These are phyloP conservation scores for Sesia apiformis DNA, from an alignment of 2,888 invertebrate species.

Conservation along the genomic window DNA sequence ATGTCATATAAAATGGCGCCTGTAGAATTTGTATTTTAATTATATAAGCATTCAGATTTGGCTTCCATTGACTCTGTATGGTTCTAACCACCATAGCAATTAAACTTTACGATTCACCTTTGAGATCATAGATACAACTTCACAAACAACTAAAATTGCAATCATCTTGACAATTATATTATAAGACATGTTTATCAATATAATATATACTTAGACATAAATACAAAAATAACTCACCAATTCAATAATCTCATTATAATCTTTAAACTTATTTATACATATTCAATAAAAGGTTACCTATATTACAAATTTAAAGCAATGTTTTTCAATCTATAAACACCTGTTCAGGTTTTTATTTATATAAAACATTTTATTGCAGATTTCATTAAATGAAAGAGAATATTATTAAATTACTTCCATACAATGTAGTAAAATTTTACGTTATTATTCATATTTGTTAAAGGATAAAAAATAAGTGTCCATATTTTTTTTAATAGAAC, in stretches of 20 bases:
- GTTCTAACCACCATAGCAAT: slow-evolving; percentile 21
- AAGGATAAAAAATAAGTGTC: too few relatives aligned
- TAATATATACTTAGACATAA: slow-evolving; percentile 20
- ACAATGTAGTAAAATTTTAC: too few relatives aligned
- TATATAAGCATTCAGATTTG: slow-evolving; percentile 30
- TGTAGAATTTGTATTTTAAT: slow-evolving; percentile 20
- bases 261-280: slow-evolving; percentile 38
- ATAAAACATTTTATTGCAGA: background rate
- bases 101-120: slow-evolving; percentile 19
- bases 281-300: slow-evolving; percentile 20
- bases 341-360: background rate
- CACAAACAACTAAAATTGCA: background rate
- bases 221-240: slow-evolving; percentile 63
- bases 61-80: slow-evolving; percentile 23
- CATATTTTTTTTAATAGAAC: too few relatives aligned
- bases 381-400: too few relatives aligned
- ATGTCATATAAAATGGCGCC: slow-evolving; percentile 58
- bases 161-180: slow-evolving; percentile 34
- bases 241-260: slow-evolving; percentile 56
- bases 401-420: too few relatives aligned
- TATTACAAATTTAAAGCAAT: background rate
- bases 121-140: background rate
- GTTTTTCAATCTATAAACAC: background rate
- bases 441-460: too few relatives aligned
- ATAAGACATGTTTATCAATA: slow-evolving; percentile 21